Evolutionary conservation across 2,888 invertebrate species (phyloP).

Genomic region (Xylophagus ater): DNA sequence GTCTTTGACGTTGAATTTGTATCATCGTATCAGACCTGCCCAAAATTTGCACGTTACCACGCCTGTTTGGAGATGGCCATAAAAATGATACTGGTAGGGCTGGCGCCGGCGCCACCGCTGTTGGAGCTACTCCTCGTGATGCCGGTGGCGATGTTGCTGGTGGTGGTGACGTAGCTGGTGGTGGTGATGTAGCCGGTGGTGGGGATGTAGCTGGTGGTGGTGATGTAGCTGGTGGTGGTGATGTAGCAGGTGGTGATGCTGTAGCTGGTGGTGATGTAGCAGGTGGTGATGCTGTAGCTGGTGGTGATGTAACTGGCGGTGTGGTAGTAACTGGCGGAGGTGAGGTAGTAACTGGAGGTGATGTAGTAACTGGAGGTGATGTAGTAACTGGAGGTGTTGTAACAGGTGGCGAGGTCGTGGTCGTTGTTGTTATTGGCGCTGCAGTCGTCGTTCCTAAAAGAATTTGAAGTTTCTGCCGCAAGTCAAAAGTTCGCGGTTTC

Average conservation of each 20-base stretch:
- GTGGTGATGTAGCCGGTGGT: not conserved
- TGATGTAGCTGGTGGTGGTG: not conserved
- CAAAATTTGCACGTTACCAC: no score
- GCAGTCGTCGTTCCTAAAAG: not conserved
- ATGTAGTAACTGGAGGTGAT: conserved; percentile 3
- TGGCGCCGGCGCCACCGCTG: not conserved
- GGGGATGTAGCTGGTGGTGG: not conserved
- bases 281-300: conserved; percentile 1
- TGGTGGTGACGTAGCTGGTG: not conserved
- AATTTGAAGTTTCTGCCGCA: not conserved
- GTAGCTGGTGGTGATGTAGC: conserved; percentile 1
- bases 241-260: conserved; percentile 1
- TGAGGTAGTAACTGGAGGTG: conserved; percentile 1
- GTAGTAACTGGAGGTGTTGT: conserved; percentile 9
- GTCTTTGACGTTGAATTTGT: no score
- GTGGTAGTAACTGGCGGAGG: conserved; percentile 2
- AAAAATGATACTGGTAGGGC: no score
- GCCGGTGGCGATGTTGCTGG: not conserved
- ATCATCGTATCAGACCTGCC: no score
- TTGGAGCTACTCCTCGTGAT: no score
- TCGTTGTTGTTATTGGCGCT: not conserved
- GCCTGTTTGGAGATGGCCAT: no score
- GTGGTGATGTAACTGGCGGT: not conserved
- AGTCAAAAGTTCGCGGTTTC: no score
- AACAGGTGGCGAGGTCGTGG: conserved; percentile 1